phyloP scores from a whole-genome alignment of 2,797 vertebrate species.

The Gymnoscopelus braueri region DNA sequence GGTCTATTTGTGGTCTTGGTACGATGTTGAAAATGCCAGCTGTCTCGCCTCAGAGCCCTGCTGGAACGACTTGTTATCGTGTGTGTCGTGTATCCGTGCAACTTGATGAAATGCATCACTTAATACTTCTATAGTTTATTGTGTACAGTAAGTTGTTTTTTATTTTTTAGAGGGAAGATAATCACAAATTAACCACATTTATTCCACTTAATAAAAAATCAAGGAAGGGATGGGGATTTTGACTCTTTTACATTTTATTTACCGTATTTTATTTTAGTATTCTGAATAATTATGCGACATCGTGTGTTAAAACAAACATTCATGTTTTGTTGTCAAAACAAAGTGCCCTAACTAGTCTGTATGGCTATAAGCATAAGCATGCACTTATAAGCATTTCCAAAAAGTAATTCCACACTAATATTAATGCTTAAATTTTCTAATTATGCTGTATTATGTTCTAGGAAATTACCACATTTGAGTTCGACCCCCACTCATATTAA shows the following conservation, averaged over 20 bases:
- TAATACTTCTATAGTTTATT: conserved; percentile 35
- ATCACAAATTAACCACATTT: not conserved
- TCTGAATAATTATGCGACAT: too few species aligned
- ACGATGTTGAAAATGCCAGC: conserved; percentile 86
- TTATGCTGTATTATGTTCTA: not conserved
- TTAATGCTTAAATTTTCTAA: too few species aligned
- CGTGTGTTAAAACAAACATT: too few species aligned
- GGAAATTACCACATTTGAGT: conserved; percentile 28
- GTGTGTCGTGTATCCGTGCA: conserved; percentile 55
- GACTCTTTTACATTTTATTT: not conserved
- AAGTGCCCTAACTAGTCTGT: too few species aligned
- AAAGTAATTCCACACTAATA: too few species aligned
- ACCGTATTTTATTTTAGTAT: not conserved
- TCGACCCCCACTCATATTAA: conserved; percentile 42
- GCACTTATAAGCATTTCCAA: too few species aligned
- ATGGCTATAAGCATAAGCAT: too few species aligned
- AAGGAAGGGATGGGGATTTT: not conserved
- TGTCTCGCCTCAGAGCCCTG: conserved; percentile 76
- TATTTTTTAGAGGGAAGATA: not conserved
- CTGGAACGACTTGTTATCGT: conserved; percentile 72
- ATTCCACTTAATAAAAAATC: not conserved
- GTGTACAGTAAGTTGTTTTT: conserved; percentile 1
- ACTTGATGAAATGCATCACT: conserved; percentile 65
- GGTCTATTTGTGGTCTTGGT: conserved; percentile 82
- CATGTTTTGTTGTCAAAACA: too few species aligned